Base-by-base conservation (phyloP, 2,797 vertebrate genomes). In the Eurystomus glaucurus region DNA sequence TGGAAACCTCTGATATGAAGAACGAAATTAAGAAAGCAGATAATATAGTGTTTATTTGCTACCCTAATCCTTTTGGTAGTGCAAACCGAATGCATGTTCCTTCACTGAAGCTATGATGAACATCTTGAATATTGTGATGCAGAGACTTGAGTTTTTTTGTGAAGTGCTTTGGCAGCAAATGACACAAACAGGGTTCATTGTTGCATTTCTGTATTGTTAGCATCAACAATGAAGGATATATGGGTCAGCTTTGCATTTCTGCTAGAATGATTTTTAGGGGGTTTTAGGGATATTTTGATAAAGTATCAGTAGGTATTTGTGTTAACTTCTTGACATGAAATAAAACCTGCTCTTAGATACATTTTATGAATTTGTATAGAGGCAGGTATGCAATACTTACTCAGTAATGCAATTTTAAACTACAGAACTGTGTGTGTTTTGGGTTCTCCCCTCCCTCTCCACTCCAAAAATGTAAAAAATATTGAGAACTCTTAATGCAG, bases 251-350 rank as follows among this genome's bases (percentile, higher is more conserved):
- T 62, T 74, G 14, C 17, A 12, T 77, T 84, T 88, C 39, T 66
- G 2, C 35, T 66, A 18, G 19, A 29, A 46, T 37, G 19, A n/a
- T 64, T 35, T 35, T 35, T 35, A 35, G 35, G 35, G 35, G 35
- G 35, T 70, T 79, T 75, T 64, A 64, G 45, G 25, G 19, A 37
- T 94, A 70, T 69, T 65, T 79, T 75, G 17, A 50, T 76, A 37
- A 58, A 37, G 14, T 65, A 9, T 50, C 12, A 54, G 28, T 60
- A 54, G 23, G 1, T 23, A 18, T 46, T 64, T 68, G 12, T 37
- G 22, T 78, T 72, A 90, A 50, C 7, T 29, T 65, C 22, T 37
- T 79, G 43, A 48, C 1, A 4, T 57, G 74, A 89, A 76, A 55
- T 52, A 39, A 62, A 84, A 10, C 7, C 3, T 0, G 1, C 11